A percentile compares a stretch with the other conserved stretches of the same genome.
Conservation (phyloP, 2,888 invertebrate genomes). For the Drosophila phalerata region DNA sequence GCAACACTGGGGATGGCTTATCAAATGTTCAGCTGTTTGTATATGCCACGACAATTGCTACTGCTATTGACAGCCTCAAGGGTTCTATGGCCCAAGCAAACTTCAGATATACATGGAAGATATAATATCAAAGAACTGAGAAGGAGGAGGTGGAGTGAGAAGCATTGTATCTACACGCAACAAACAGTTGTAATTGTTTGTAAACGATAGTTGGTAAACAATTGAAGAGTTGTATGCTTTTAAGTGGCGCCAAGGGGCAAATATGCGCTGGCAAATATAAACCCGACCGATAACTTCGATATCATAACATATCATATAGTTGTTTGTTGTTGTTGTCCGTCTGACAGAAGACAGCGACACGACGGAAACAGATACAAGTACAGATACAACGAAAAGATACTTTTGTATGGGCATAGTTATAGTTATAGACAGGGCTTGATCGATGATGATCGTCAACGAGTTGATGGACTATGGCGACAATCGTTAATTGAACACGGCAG, state of each 20-base stretch:
- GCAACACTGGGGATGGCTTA: slow-evolving; percentile 32
- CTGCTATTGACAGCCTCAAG: slow-evolving; percentile 65
- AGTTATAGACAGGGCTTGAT: slow-evolving; percentile 61
- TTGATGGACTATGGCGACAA: slow-evolving; percentile 53
- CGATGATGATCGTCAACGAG: slow-evolving; percentile 37
- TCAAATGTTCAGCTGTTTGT: slow-evolving; percentile 57
- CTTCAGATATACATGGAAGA: slow-evolving; percentile 32
- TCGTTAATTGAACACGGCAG: slow-evolving; percentile 12
- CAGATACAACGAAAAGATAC: slow-evolving; percentile 8
- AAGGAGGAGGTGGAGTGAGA: not conserved
- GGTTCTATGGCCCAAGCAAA: slow-evolving; percentile 42
- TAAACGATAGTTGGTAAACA: slow-evolving; percentile 79
- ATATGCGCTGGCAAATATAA: slow-evolving; percentile 52
- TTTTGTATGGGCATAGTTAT: slow-evolving; percentile 12
- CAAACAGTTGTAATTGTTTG: slow-evolving; percentile 80
- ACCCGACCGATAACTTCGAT: slow-evolving; percentile 51
- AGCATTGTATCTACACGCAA: slow-evolving; percentile 48
- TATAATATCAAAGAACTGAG: not conserved
- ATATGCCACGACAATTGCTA: slow-evolving; percentile 56
- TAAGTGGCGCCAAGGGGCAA: slow-evolving; percentile 81
- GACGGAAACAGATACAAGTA: slow-evolving; percentile 19
- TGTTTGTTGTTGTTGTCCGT: slow-evolving; percentile 51
- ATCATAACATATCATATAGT: slow-evolving; percentile 52
- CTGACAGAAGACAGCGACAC: slow-evolving; percentile 47
- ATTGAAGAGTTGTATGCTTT: slow-evolving; percentile 51